Conservation (phyloP, 2,888 invertebrate genomes). For the Pristionchus entomophagus region DNA sequence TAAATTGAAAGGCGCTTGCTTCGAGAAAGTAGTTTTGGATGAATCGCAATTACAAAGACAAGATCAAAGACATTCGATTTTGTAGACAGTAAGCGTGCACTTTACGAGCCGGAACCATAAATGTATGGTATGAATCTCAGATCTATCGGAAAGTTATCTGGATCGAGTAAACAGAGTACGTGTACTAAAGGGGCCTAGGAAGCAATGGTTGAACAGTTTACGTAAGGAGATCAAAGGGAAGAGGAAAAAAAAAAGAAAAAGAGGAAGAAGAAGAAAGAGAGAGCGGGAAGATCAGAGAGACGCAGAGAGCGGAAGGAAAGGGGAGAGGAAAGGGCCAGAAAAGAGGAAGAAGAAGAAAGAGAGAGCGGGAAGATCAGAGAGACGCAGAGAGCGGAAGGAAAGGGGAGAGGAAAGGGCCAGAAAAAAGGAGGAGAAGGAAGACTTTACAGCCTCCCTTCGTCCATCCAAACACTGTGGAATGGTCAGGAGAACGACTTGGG, state of each 20-base stretch:
- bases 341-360: not conserved
- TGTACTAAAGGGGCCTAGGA: too few species aligned
- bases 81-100: too few species aligned
- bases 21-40: too few species aligned
- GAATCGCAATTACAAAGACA: too few species aligned
- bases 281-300: slow-evolving; percentile 1
- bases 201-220: too few species aligned
- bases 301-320: not conserved
- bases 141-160: too few species aligned
- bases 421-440: not conserved
- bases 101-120: too few species aligned
- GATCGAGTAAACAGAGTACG: too few species aligned
- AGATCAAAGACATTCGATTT: too few species aligned
- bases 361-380: not conserved
- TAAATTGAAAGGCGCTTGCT: too few species aligned
- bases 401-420: not conserved
- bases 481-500: slow-evolving; percentile 31
- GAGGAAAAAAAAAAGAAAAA: too few species aligned
- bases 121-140: too few species aligned
- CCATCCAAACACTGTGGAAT: slow-evolving; percentile 25
- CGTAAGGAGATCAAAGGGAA: not conserved
- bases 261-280: not conserved
- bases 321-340: not conserved
- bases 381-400: not conserved
- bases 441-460: not conserved